Base-by-base conservation (phyloP, 2,888 invertebrate genomes). In the Melangyna quadrimaculata region DNA sequence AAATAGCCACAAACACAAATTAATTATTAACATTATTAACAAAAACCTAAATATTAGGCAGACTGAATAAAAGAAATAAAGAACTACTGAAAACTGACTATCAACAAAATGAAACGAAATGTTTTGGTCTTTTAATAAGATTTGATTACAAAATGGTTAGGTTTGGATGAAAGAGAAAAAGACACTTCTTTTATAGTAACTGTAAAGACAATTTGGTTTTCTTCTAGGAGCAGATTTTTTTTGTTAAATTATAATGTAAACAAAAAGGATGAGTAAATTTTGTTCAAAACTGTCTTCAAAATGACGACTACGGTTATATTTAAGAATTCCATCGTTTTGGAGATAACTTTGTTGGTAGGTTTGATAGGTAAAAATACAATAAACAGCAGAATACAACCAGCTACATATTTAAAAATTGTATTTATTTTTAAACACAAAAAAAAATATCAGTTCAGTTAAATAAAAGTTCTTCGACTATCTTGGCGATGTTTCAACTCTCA, bases 21-120 rank as follows among this genome's bases (percentile, higher is more conserved):
- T 32, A 17, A 35, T 45, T 7, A 71, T 53, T 27, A 40, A 61
- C 19, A 48, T 48, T 63, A 67, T 70, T 45, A 67, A 55, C 59
- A 72, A 75, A 74, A 84, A 79, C 84, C 84, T 84, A 84, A 84
- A 84, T 84, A 84, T 84, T 84, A 84, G 84, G 84, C 75, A 84
- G 79, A 80, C 72, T 69, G 59, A 73, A 32, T 43, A 40, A 57
- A 53, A 12, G 43, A 75, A 72, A 19, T 77, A 63, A 78, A 75
- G 57, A 72, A 70, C 43, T 55, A 74, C 43, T 55, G 12, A 59
- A 48, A 24, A 74, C 22, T 55, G 32, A 73, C 48, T 4, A 10
- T 59, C 32, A 40, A 35, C n/a, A 19, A 48, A 48, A 19, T 27
- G 8, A 22, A 32, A 12, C 48, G 2, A 29, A 57, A 17, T 53